phyloP scores from a whole-genome alignment of 2,797 vertebrate species.

The Cryptoblepharus egeriae region DNA sequence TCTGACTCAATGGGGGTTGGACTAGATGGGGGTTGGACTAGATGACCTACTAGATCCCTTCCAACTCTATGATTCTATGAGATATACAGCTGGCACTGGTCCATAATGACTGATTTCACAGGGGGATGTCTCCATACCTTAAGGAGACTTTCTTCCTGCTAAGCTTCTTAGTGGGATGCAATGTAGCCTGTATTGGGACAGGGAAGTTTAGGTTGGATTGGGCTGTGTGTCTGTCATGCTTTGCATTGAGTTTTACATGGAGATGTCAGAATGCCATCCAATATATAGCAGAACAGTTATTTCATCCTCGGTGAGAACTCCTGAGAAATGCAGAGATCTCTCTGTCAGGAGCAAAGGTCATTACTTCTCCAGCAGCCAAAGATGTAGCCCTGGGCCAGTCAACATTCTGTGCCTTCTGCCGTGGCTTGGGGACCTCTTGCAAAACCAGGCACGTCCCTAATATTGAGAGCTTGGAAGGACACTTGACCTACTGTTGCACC shows the following conservation, averaged over 20 bases:
- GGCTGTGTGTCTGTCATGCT: neutral
- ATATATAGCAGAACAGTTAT: neutral
- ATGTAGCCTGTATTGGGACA: no score
- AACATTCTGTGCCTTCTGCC: constrained; percentile 47
- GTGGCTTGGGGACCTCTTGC: constrained; percentile 58
- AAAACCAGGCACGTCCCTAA: constrained; percentile 67
- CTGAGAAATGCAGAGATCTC: constrained; percentile 33
- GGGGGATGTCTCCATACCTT: no score
- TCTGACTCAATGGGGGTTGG: no score
- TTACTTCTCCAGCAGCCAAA: constrained; percentile 59
- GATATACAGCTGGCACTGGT: no score
- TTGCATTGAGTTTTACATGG: neutral
- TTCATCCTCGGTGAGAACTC: constrained; percentile 43
- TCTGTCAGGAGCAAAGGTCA: constrained; percentile 22
- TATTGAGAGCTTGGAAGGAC: constrained; percentile 15
- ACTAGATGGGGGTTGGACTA: no score
- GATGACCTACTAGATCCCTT: no score
- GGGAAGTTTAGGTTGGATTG: no score
- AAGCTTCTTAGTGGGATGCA: no score
- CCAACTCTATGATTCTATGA: no score
- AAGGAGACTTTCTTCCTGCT: no score
- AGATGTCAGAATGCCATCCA: constrained; percentile 33
- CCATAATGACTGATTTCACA: no score
- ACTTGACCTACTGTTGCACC: constrained; percentile 47
- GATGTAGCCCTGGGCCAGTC: constrained; percentile 40